Percentiles rank a stretch among this genome's conserved stretches.
Conservation (phyloP, 2,888 invertebrate species). For the Eremobia ochroleuca region DNA sequence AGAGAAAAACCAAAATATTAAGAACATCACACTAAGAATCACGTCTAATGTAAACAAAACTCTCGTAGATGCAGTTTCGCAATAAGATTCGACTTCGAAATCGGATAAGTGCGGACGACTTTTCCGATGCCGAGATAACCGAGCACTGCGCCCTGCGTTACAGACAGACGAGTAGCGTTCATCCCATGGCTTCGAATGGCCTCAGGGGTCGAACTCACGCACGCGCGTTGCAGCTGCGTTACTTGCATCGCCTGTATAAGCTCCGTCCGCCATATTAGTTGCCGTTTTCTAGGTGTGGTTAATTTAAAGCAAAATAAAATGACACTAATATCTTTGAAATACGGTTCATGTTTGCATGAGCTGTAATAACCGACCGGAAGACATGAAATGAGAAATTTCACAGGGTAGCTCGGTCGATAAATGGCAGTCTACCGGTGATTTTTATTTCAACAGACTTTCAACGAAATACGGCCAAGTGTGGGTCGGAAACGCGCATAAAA, state of each 20-base stretch:
- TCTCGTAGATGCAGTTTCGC: neutral
- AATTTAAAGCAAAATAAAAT: neutral
- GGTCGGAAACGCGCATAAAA: neutral
- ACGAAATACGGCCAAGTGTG: neutral
- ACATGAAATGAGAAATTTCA: neutral
- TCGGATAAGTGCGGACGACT: neutral
- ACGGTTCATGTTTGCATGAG: slow-evolving; percentile 7
- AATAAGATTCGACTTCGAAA: neutral
- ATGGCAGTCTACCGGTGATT: neutral
- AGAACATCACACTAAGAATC: slow-evolving; percentile 4
- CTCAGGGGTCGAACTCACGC: slow-evolving; percentile 22
- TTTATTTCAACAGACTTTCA: neutral
- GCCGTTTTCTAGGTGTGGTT: slow-evolving; percentile 15
- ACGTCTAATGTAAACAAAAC: neutral
- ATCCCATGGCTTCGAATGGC: slow-evolving; percentile 1
- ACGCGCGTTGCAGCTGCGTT: slow-evolving; percentile 31
- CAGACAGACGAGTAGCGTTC: neutral
- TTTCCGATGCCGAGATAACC: neutral
- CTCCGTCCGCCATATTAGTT: slow-evolving; percentile 1
- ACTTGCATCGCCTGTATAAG: neutral
- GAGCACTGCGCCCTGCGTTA: neutral
- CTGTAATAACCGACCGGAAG: neutral
- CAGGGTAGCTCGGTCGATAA: neutral
- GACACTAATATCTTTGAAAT: neutral
- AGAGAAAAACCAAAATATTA: slow-evolving; percentile 13